A percentile compares a stretch with the other conserved stretches of the same genome.
Evolutionary conservation across 2,797 vertebrate genomes (phyloP).

Genomic region (Pterois miles): DNA sequence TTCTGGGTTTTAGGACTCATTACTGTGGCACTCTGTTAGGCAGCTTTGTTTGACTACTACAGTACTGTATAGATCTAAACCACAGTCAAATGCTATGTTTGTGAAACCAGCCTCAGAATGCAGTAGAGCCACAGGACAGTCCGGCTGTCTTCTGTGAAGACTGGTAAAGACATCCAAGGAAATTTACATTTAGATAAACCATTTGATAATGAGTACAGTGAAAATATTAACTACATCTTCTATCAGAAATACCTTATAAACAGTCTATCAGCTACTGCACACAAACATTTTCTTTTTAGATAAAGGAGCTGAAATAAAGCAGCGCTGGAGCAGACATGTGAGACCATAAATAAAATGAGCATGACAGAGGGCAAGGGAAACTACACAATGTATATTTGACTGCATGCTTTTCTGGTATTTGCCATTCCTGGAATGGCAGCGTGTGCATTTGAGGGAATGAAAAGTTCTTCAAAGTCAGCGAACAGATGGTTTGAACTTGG

Average conservation of each 20-base stretch:
- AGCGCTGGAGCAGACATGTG: background rate
- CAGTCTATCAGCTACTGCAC: background rate
- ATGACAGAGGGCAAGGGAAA: background rate
- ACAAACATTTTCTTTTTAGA: background rate
- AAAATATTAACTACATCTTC: background rate
- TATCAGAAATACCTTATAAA: background rate
- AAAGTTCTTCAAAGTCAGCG: slow-evolving; percentile 53
- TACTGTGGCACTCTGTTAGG: too few relatives aligned
- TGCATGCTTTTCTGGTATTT: slow-evolving; percentile 2
- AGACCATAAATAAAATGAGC: background rate
- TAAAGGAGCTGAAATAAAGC: background rate
- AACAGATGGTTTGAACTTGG: slow-evolving; percentile 41
- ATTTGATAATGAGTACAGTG: background rate
- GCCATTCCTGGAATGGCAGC: background rate
- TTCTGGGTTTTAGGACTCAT: too few relatives aligned
- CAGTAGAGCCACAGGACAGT: background rate
- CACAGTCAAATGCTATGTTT: too few relatives aligned
- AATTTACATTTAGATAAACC: background rate
- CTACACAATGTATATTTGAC: background rate
- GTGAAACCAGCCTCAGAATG: too few relatives aligned
- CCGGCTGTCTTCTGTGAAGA: background rate
- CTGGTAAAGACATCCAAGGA: background rate
- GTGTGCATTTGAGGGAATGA: background rate
- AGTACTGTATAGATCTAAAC: too few relatives aligned
- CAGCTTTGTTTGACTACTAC: too few relatives aligned